Evolutionary conservation across 2,888 invertebrate genomes (phyloP).

Genomic region (Charanyca ferruginea): DNA sequence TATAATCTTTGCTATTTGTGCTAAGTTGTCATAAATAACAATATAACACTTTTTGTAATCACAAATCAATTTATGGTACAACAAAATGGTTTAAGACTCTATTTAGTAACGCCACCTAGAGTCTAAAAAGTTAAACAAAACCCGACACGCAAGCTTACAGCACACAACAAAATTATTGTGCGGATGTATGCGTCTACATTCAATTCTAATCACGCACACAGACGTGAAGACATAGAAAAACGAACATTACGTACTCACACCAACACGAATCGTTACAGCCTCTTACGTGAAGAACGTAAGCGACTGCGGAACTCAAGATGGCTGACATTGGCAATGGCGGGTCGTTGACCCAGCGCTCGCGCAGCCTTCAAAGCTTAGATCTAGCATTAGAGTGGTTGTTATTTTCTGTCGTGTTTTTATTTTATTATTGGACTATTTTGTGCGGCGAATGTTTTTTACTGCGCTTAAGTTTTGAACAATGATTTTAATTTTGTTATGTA

Average conservation of each 20-base stretch:
- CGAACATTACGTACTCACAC: constrained; percentile 88
- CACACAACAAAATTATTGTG: constrained; percentile 69
- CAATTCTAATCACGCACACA: constrained; percentile 83
- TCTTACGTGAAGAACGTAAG: constrained; percentile 91
- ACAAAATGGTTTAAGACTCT: constrained; percentile 34
- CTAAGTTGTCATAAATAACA: constrained; percentile 12
- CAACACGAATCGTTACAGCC: constrained; percentile 85
- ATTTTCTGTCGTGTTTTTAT: constrained; percentile 85
- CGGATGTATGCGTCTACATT: constrained; percentile 72
- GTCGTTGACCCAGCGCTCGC: constrained; percentile 86
- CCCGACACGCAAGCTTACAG: constrained; percentile 66
- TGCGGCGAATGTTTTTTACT: constrained; percentile 67
- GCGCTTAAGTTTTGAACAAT: constrained; percentile 49
- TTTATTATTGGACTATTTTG: constrained; percentile 74
- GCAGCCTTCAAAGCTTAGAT: constrained; percentile 90
- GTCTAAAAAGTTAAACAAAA: constrained; percentile 62
- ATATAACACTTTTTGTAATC: constrained; percentile 23
- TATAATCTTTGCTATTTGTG: constrained; percentile 24
- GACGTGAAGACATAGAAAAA: constrained; percentile 84
- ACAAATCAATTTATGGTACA: constrained; percentile 44
- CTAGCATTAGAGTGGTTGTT: constrained; percentile 90
- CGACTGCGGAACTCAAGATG: constrained; percentile 91
- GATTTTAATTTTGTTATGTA: constrained; percentile 55
- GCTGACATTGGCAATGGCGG: constrained; percentile 91
- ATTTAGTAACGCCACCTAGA: constrained; percentile 70